These are phyloP conservation scores for Pipistrellus nathusii DNA, from an alignment of 2,797 vertebrate species.

Conservation along the genomic window DNA sequence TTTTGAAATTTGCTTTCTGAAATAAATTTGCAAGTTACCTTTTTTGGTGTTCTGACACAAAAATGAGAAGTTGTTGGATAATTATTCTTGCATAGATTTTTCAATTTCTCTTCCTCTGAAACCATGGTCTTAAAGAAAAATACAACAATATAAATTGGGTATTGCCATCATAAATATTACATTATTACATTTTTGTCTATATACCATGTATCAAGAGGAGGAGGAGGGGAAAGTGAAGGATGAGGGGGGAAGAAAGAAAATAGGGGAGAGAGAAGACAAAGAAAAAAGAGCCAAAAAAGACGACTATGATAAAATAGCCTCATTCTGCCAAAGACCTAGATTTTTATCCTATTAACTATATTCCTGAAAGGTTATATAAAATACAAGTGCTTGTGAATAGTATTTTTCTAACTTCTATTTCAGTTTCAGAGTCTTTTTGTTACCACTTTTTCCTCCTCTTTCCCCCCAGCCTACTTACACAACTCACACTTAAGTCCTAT, in stretches of 20 bases:
- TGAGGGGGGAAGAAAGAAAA: background rate
- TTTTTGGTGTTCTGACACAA: constrained; percentile 80
- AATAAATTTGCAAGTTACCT: constrained; percentile 87
- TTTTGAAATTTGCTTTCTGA: constrained; percentile 64
- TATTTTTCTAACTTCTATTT: constrained; percentile 46
- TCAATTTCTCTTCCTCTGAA: constrained; percentile 83
- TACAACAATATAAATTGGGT: constrained; percentile 39
- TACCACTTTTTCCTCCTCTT: background rate
- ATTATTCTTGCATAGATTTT: constrained; percentile 77
- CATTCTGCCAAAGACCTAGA: background rate
- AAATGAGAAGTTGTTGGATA: constrained; percentile 77
- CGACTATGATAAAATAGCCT: background rate
- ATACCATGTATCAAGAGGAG: constrained; percentile 26
- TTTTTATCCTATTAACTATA: constrained; percentile 50
- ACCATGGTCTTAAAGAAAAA: constrained; percentile 89
- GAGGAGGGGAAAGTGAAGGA: background rate
- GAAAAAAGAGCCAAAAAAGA: background rate
- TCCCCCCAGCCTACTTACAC: background rate
- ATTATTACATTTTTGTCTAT: constrained; percentile 5
- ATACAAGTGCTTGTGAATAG: background rate
- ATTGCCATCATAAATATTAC: constrained; percentile 13
- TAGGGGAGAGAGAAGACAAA: background rate
- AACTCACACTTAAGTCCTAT: background rate
- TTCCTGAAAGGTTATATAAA: background rate
- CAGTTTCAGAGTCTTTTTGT: constrained; percentile 13